Percentiles rank a stretch among this genome's conserved stretches.
Conservation (phyloP, 2,113 vertebrate species). For the Carollia perspicillata region DNA sequence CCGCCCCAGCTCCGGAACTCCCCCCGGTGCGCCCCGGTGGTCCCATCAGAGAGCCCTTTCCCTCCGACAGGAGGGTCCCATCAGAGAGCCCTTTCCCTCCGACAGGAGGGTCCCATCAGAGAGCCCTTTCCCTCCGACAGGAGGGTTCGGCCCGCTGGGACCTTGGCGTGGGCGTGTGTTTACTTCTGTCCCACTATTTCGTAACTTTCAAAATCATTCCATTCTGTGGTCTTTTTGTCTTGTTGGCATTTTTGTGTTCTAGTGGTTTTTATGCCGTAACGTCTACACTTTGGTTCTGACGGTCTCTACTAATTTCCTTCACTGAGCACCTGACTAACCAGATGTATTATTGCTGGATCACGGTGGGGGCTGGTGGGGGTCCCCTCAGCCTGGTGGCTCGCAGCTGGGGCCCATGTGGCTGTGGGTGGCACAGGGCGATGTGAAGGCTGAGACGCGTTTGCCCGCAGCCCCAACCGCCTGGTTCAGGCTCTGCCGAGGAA, state of each 20-base stretch:
- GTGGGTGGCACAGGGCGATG: background rate
- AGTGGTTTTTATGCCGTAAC: background rate
- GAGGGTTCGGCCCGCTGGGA: background rate
- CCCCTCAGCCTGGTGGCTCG: background rate
- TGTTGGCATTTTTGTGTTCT: background rate
- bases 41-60: no score
- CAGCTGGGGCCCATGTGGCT: background rate
- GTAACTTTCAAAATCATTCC: background rate
- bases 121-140: background rate
- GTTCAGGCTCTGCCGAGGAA: background rate
- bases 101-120: no score
- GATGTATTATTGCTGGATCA: background rate
- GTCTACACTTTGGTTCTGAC: background rate
- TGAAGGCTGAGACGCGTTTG: background rate
- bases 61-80: no score
- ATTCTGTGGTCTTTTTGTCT: background rate
- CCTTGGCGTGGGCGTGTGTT: background rate
- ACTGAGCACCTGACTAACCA: background rate
- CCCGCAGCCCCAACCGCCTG: background rate
- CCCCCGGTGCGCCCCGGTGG: background rate
- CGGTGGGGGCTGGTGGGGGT: background rate
- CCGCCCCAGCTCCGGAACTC: fast-evolving
- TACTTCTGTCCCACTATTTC: background rate
- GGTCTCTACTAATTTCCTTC: fast-evolving
- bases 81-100: no score